Base-by-base conservation (phyloP, 1,140 invertebrate genomes). In the Aphaenogaster rudis region DNA sequence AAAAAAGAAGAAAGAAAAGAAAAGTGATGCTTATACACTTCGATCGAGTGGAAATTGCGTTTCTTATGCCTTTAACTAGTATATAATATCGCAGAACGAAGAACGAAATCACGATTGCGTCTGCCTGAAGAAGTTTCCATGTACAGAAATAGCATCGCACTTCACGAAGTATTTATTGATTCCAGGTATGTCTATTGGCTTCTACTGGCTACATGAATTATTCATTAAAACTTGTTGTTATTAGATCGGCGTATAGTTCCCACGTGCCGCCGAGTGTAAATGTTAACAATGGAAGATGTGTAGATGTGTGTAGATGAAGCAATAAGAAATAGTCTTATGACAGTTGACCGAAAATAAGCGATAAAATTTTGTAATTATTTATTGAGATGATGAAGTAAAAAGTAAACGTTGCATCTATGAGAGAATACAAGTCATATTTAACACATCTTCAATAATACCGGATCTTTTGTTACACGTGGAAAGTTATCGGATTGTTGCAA, bases 1-100 rank as follows among this genome's bases (percentile, higher is more conserved):
- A 54, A 86, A 39, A 86, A 45, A 57, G 45, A 77, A 76, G 39
- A 77, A 64, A 88, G 11, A 57, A 76, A 61, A 66, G 57, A 74
- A 36, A 54, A 69, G n/a, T 28, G 45, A 33, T 21, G 48, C 8
- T 33, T 54, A 36, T 42, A 33, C 48, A 80, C 11, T 52, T 80
- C 36, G n/a, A 80, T 54, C 36, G 48, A 67, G 13, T 67, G 45
- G 33, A 80, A 80, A 67, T 66, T 67, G 28, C 63, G 33, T 50
- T 50, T 28, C 63, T 50, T 50, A 13, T 52, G 45, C 28, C 17
- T 79, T 28, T 28, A 80, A 52, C n/a, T 39, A 28, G 21, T 80
- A 69, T 28, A 69, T 42, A 45, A 80, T 54, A 28, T 52, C n/a
- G 33, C 33, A 39, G 28, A 28, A 28, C 17, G 48, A 42, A 33